phyloP scores from a whole-genome alignment of 2,113 vertebrate genomes.

The Callionymus lyra region DNA sequence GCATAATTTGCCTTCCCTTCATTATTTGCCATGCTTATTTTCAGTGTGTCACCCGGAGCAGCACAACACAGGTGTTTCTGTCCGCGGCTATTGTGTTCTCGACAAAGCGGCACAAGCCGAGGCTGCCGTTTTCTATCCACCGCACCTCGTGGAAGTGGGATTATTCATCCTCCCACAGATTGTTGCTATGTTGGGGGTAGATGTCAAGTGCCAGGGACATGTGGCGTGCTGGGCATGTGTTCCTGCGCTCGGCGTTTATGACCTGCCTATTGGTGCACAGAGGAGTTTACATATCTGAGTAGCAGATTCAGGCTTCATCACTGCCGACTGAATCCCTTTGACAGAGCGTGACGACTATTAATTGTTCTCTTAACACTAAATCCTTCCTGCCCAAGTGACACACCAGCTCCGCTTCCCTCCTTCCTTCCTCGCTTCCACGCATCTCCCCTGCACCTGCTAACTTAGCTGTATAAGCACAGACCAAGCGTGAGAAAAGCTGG shows the following conservation, averaged over 20 bases:
- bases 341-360: neutral
- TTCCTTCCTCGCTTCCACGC: constrained; percentile 12
- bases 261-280: neutral
- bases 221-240: constrained; percentile 31
- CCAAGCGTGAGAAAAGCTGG: constrained; percentile 47
- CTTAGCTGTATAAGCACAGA: constrained; percentile 26
- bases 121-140: constrained; percentile 31
- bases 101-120: constrained; percentile 35
- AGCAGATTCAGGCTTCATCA: constrained; percentile 7
- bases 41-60: neutral
- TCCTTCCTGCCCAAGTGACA: constrained; percentile 4
- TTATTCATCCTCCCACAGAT: constrained; percentile 62
- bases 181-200: constrained; percentile 42
- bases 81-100: constrained; percentile 21
- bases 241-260: constrained; percentile 12
- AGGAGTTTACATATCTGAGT: constrained; percentile 15
- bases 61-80: constrained; percentile 7
- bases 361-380: too few species aligned
- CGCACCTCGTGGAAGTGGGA: constrained; percentile 44
- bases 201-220: constrained; percentile 50
- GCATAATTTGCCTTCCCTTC: neutral
- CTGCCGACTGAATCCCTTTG: constrained; percentile 9
- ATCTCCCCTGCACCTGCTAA: constrained; percentile 13
- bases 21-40: constrained; percentile 1
- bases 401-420: constrained; percentile 6